Evolutionary conservation across 2,797 vertebrate species (phyloP), one percentile per base, ranked within the genome.

Genomic region (Ctenochaetus hawaiiensis): DNA sequence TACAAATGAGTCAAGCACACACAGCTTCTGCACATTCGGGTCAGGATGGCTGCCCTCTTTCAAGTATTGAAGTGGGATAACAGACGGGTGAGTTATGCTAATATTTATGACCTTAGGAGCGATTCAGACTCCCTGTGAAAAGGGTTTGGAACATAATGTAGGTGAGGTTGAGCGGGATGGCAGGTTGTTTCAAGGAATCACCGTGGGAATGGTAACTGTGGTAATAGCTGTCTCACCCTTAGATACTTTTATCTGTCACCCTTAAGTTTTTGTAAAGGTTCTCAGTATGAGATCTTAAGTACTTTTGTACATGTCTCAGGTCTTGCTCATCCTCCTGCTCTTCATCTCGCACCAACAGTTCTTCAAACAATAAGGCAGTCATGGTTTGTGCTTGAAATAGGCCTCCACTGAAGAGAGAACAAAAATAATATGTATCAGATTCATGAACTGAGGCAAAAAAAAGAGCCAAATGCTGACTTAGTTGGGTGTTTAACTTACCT

Each of bases 301-400:
- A 34, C 30, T 34, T 34, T 7, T 34, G 22, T 41, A 11, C 9
- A 22, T 51, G 18, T 61, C 44, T 17, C 2, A 13, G 49, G 9
- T 67, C 56, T 20, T 63, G 44, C 37, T 80, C 60, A 44, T 63
- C 65, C 41, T 63, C 34, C 43, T 16, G 44, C 41, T 71, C 45
- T 11, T 79, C 39, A 58, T 69, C 49, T 52, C 48, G 16, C 56
- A 53, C 65, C 22, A 22, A 14, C 10, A 60, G 45, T 49, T 69
- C 62, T 52, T 73, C 26, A 14, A 56, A 45, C 48, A 48, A 43
- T 8, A 8, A 22, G 5, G 18, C 22, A 3, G 8, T 78, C 96
- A 99, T 17, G 97, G 97, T 91, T 99, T 99, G 95, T 97, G 98
- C 88, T 99, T 99, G 92, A 99, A 99, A 92, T 96, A 96, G 57